phyloP scores from a whole-genome alignment of 2,888 invertebrate species.

The Unio delphinus region DNA sequence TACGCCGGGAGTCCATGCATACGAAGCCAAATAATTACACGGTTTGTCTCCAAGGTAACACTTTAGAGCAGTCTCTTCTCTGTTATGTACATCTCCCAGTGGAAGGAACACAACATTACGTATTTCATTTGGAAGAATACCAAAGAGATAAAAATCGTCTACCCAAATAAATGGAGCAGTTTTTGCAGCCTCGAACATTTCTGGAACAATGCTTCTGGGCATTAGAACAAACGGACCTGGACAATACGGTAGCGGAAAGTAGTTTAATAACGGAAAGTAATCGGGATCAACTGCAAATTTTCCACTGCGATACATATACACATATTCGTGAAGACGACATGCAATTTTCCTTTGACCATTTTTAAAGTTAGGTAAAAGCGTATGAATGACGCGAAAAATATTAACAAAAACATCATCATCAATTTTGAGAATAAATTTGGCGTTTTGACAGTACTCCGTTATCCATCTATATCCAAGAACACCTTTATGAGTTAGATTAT shows the following conservation, averaged over 20 bases:
- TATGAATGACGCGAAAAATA: conserved; percentile 32
- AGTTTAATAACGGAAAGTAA: not conserved
- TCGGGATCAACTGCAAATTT: conserved; percentile 2
- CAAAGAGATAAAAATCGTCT: conserved; percentile 6
- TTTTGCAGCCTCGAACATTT: conserved; percentile 2
- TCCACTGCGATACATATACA: no score
- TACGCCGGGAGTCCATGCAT: no score
- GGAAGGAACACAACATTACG: not conserved
- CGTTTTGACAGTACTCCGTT: no score
- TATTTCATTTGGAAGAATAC: conserved; percentile 3
- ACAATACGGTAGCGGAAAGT: not conserved
- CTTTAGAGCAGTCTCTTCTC: no score
- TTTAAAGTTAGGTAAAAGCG: no score
- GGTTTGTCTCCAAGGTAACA: no score
- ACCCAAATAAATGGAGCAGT: conserved; percentile 4
- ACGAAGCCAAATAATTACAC: no score
- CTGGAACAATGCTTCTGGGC: not conserved
- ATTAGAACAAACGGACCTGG: not conserved
- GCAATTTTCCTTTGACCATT: no score
- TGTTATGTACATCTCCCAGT: no score
- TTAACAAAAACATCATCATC: conserved; percentile 51
- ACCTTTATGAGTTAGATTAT: conserved; percentile 44
- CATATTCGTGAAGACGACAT: no score
- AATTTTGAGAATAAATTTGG: no score
- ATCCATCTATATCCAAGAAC: no score